A percentile compares a stretch with the other conserved stretches of the same genome.
phyloP scores from a whole-genome alignment of 2,888 invertebrate genomes.

The Megastigmus dorsalis region DNA sequence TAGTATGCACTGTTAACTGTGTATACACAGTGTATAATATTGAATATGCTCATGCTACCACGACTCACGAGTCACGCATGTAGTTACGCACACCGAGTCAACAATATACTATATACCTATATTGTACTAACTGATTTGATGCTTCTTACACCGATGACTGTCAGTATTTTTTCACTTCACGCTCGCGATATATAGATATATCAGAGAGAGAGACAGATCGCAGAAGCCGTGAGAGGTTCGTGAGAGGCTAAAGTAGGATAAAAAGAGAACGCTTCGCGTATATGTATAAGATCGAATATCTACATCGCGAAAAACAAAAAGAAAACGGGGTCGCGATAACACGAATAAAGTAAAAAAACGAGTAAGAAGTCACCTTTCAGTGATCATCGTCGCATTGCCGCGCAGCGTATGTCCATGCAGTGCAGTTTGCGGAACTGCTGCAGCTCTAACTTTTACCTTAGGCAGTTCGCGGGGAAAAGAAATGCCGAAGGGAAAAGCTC shows the following conservation, averaged over 20 bases:
- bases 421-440: neutral
- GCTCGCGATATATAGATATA: neutral
- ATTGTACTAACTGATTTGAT: no score
- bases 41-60: no score
- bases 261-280: no score
- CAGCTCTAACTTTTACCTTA: neutral
- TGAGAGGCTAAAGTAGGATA: no score
- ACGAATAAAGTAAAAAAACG: neutral
- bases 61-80: no score
- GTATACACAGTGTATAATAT: no score
- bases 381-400: neutral
- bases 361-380: neutral
- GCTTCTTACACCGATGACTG: no score
- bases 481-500: constrained; percentile 13
- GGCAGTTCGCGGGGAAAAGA: neutral
- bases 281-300: no score
- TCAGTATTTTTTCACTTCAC: constrained; percentile 31
- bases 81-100: no score
- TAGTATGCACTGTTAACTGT: no score
- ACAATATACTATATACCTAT: no score
- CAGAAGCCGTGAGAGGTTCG: neutral
- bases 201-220: neutral
- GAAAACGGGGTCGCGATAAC: constrained; percentile 28
- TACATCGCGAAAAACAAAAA: neutral
- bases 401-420: neutral